These are phyloP conservation scores for Zeus faber DNA, from an alignment of 2,113 vertebrate species.

Conservation along the genomic window DNA sequence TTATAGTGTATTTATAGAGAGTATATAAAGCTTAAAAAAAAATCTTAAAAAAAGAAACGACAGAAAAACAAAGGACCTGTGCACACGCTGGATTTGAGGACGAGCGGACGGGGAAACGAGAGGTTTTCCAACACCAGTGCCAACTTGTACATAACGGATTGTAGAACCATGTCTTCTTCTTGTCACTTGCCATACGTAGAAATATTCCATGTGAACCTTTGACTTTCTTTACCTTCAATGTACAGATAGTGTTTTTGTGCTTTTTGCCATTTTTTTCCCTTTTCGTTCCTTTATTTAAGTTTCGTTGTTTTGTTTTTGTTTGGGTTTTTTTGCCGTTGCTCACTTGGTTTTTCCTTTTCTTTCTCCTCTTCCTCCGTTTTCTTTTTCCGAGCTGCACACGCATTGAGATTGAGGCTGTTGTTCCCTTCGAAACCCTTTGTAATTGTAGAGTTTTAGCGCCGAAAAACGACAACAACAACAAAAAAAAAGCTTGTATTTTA, in stretches of 20 bases:
- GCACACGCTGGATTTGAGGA: conserved; percentile 40
- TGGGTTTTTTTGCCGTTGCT: neutral
- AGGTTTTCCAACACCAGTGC: conserved; percentile 62
- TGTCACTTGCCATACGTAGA: conserved; percentile 59
- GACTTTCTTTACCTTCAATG: conserved; percentile 62
- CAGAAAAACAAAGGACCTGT: conserved; percentile 30
- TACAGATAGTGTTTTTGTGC: conserved; percentile 68
- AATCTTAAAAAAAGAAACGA: too few species aligned
- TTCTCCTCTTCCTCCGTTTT: too few species aligned
- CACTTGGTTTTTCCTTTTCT: too few species aligned
- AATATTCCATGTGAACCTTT: conserved; percentile 59
- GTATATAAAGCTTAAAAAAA: conserved; percentile 44
- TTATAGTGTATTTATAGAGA: conserved; percentile 60
- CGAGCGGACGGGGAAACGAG: conserved; percentile 45
- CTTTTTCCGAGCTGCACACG: neutral
- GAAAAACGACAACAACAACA: too few species aligned
- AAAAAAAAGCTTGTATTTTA: conserved; percentile 81
- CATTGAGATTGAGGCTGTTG: neutral
- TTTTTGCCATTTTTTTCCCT: conserved; percentile 42
- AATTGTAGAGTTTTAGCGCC: neutral
- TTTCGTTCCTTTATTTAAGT: conserved; percentile 55
- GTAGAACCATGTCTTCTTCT: conserved; percentile 62
- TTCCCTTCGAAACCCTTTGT: neutral
- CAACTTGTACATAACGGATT: conserved; percentile 72
- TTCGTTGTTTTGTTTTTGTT: conserved; percentile 65